Conservation (phyloP, 1,140 invertebrate genomes). For the Hylyphantes graminicola region DNA sequence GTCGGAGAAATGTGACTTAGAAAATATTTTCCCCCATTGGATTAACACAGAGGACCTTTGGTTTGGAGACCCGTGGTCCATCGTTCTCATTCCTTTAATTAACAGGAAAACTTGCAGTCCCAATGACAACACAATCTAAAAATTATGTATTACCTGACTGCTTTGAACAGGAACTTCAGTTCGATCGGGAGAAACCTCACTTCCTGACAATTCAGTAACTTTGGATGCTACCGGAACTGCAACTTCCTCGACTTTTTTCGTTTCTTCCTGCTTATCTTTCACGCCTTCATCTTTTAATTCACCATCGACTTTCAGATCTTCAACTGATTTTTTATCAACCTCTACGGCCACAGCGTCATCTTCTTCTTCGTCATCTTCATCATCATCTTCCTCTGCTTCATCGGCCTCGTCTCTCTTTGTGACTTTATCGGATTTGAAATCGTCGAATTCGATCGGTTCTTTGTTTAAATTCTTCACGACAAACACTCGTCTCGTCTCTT, state of each 20-base stretch:
- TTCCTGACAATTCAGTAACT: too few species aligned
- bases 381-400: slow-evolving; percentile 26
- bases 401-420: slow-evolving; percentile 32
- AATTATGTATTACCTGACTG: too few species aligned
- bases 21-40: too few species aligned
- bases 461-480: not conserved
- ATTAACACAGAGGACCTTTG: too few species aligned
- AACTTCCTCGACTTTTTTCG: slow-evolving; percentile 24
- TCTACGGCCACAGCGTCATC: not conserved
- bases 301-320: not conserved
- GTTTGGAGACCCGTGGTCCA: too few species aligned
- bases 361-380: slow-evolving; percentile 37
- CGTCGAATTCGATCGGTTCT: not conserved
- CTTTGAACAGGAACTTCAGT: too few species aligned
- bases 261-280: slow-evolving; percentile 4
- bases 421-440: not conserved
- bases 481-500: not conserved
- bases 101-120: too few species aligned
- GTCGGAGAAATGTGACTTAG: too few species aligned
- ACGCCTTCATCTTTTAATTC: slow-evolving; percentile 14
- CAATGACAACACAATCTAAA: too few species aligned
- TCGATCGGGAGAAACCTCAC: too few species aligned
- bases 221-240: not conserved
- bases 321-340: not conserved
- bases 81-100: too few species aligned